phyloP scores from a whole-genome alignment of 2,113 vertebrate species.

The Xenopus laevis region DNA sequence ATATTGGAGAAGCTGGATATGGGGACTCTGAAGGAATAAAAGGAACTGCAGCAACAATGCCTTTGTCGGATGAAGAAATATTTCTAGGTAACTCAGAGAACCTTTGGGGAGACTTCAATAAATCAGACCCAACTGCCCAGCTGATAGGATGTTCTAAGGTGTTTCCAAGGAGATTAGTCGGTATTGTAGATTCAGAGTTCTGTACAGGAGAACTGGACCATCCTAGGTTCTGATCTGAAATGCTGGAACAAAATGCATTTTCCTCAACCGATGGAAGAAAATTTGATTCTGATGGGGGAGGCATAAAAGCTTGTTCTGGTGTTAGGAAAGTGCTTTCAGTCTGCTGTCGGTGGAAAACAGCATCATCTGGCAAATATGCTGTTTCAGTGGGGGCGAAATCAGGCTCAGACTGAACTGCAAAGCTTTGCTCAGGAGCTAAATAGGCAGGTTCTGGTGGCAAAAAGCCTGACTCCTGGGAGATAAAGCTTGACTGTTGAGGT shows the following conservation, averaged over 20 bases:
- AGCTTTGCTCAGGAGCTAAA: slow-evolving; percentile 18
- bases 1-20: slow-evolving; percentile 75
- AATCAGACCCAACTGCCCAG: slow-evolving; percentile 79
- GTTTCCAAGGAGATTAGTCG: slow-evolving; percentile 68
- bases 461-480: slow-evolving; percentile 25
- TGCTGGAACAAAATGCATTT: slow-evolving; percentile 70
- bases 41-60: slow-evolving; percentile 60
- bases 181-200: slow-evolving; percentile 64
- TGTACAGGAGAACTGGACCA: slow-evolving; percentile 75
- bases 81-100: slow-evolving; percentile 81
- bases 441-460: slow-evolving; percentile 16
- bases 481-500: slow-evolving; percentile 55
- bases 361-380: slow-evolving; percentile 74
- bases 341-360: slow-evolving; percentile 72
- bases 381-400: slow-evolving; percentile 43
- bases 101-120: slow-evolving; percentile 83
- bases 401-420: slow-evolving; percentile 7
- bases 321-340: slow-evolving; percentile 23
- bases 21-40: slow-evolving; percentile 73
- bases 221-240: slow-evolving; percentile 74
- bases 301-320: slow-evolving; percentile 21
- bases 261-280: slow-evolving; percentile 78
- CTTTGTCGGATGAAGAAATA: slow-evolving; percentile 67
- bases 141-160: slow-evolving; percentile 70
- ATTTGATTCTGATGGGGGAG: slow-evolving; percentile 73